A percentile compares a stretch with the other conserved stretches of the same genome.
Evolutionary conservation across 2,113 vertebrate genomes (phyloP).

Genomic region (Oplegnathus fasciatus): DNA sequence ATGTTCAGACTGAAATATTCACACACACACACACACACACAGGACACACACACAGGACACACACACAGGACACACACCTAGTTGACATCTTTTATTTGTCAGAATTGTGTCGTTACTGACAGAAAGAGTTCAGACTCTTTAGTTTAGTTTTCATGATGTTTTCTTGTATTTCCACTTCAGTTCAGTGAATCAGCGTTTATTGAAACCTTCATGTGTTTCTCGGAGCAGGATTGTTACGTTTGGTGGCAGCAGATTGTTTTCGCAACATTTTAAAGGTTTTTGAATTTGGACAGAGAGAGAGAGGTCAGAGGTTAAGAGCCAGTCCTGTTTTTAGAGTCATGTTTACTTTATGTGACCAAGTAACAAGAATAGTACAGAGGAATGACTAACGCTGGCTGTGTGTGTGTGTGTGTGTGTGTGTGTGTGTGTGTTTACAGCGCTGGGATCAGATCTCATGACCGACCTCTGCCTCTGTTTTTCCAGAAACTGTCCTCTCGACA

Average conservation of each 20-base stretch:
- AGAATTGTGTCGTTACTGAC: too few species aligned
- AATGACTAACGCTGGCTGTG: not conserved
- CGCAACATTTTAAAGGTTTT: not conserved
- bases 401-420: slow-evolving; percentile 13
- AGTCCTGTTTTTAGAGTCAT: slow-evolving; percentile 51
- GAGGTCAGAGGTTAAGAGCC: slow-evolving; percentile 28
- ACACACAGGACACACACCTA: not conserved
- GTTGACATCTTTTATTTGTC: not conserved
- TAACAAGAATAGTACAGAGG: not conserved
- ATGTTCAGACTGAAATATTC: slow-evolving; percentile 57
- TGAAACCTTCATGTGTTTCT: too few species aligned
- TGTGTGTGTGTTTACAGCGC: slow-evolving; percentile 1
- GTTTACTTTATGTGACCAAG: slow-evolving; percentile 54
- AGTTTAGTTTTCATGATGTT: too few species aligned
- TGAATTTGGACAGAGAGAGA: not conserved
- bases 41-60: too few species aligned
- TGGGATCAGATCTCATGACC: not conserved
- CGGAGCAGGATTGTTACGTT: too few species aligned
- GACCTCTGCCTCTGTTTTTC: slow-evolving; percentile 6
- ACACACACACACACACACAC: slow-evolving; percentile 33
- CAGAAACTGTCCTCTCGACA: not conserved
- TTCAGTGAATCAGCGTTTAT: too few species aligned
- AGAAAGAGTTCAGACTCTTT: too few species aligned
- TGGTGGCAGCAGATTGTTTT: not conserved
- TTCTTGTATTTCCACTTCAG: too few species aligned